phyloP scores from a whole-genome alignment of 2,113 vertebrate species.

The Bufo gargarizans region DNA sequence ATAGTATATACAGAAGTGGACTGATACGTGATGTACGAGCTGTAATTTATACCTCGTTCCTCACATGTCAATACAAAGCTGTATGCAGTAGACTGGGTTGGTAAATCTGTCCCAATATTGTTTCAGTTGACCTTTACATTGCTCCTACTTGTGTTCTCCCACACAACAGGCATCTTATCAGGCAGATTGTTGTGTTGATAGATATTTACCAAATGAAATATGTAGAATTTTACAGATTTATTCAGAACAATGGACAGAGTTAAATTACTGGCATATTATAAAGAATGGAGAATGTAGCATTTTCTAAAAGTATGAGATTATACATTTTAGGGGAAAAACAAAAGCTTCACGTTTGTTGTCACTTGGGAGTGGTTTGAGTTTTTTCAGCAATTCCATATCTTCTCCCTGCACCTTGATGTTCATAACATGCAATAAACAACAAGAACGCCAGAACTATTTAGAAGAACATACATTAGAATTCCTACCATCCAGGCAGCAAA shows the following conservation, averaged over 20 bases:
- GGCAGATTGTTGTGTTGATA: neutral
- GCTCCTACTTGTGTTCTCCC: neutral
- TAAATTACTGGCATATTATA: neutral
- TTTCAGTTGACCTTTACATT: too few relatives aligned
- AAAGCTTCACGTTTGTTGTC: constrained; percentile 31
- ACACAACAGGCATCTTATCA: neutral
- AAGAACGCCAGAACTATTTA: constrained; percentile 39
- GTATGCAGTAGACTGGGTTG: too few relatives aligned
- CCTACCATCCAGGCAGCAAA: constrained; percentile 46
- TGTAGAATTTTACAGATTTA: neutral
- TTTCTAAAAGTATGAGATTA: neutral
- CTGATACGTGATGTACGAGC: too few relatives aligned
- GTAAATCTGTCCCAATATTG: too few relatives aligned
- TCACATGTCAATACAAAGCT: too few relatives aligned
- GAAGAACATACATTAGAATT: constrained; percentile 50
- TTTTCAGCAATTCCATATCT: constrained; percentile 42
- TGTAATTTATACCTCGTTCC: too few relatives aligned
- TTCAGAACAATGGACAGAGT: neutral
- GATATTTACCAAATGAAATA: neutral
- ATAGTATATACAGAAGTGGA: too few relatives aligned
- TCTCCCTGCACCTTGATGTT: constrained; percentile 44
- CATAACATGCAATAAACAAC: constrained; percentile 49
- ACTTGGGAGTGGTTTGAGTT: constrained; percentile 35
- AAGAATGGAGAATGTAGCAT: neutral
- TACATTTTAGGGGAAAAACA: neutral